phyloP scores from a whole-genome alignment of 92 coral and sea anemone genomes.

The Epizoanthus fatuus region DNA sequence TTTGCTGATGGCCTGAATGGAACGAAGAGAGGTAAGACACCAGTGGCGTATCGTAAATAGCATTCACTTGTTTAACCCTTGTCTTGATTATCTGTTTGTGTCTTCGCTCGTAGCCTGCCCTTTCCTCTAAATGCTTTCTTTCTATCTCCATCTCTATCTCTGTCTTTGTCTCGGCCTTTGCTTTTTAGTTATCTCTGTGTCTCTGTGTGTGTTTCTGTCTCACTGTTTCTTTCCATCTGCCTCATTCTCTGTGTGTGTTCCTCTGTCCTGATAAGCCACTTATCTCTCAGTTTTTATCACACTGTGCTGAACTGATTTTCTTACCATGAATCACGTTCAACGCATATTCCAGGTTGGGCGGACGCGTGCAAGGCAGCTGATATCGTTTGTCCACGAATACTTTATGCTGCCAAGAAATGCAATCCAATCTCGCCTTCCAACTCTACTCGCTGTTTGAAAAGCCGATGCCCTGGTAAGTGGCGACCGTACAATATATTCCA shows the following conservation, averaged over 20 bases:
- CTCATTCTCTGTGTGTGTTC: too few species aligned
- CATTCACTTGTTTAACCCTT: too few species aligned
- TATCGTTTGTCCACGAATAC: slow-evolving; percentile 31
- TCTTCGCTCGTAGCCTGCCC: neutral
- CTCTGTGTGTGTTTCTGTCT: too few species aligned
- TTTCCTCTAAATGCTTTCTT: too few species aligned
- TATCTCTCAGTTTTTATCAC: too few species aligned
- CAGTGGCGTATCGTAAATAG: neutral
- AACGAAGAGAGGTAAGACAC: slow-evolving; percentile 13
- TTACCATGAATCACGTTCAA: too few species aligned
- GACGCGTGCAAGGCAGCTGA: slow-evolving; percentile 9
- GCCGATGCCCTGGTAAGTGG: slow-evolving; percentile 41
- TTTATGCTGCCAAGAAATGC: slow-evolving; percentile 12
- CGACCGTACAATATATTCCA: neutral
- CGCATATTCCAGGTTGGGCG: slow-evolving; percentile 10
- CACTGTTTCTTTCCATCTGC: too few species aligned
- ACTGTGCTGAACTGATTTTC: too few species aligned
- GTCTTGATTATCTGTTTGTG: neutral
- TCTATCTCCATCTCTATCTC: too few species aligned
- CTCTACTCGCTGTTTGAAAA: neutral
- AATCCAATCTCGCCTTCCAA: neutral
- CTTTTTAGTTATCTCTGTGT: too few species aligned
- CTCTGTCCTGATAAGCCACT: neutral
- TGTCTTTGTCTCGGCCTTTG: too few species aligned
- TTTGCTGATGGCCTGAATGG: slow-evolving; percentile 11